phyloP scores from a whole-genome alignment of 2,113 vertebrate species.

The Garra rufa region DNA sequence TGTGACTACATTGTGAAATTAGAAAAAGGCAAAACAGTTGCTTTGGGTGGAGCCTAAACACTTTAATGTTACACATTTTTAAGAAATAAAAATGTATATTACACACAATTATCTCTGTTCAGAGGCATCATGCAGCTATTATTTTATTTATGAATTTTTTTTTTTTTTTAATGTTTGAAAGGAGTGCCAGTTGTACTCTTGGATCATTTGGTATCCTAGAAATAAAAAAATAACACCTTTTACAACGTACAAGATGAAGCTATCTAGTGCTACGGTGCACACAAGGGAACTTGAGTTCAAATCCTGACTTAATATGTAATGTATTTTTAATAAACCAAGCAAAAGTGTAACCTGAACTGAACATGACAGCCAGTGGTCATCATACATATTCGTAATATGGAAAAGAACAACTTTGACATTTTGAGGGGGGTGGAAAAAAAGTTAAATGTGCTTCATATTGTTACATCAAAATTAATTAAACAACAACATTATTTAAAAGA shows the following conservation, averaged over 20 bases:
- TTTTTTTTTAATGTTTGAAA: not conserved
- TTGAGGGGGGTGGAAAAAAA: no score
- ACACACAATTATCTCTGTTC: not conserved
- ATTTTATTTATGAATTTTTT: no score
- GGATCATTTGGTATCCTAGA: not conserved
- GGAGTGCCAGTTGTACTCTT: not conserved
- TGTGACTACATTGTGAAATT: constrained; percentile 36
- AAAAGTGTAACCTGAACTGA: no score
- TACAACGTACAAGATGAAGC: not conserved
- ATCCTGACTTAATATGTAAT: no score
- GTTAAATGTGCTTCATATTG: no score
- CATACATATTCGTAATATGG: no score
- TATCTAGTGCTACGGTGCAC: not conserved
- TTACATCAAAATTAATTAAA: no score
- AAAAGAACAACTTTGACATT: no score
- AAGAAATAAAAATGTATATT: not conserved
- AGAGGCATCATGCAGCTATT: not conserved
- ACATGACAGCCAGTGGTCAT: no score
- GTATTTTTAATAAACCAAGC: no score
- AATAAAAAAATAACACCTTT: not conserved
- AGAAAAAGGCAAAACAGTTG: not conserved
- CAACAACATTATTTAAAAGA: no score
- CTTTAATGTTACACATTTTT: no score
- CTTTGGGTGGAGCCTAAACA: not conserved
- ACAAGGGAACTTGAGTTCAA: not conserved